These are phyloP conservation scores for Pteria penguin DNA, from an alignment of 2,888 invertebrate genomes.

Conservation along the genomic window DNA sequence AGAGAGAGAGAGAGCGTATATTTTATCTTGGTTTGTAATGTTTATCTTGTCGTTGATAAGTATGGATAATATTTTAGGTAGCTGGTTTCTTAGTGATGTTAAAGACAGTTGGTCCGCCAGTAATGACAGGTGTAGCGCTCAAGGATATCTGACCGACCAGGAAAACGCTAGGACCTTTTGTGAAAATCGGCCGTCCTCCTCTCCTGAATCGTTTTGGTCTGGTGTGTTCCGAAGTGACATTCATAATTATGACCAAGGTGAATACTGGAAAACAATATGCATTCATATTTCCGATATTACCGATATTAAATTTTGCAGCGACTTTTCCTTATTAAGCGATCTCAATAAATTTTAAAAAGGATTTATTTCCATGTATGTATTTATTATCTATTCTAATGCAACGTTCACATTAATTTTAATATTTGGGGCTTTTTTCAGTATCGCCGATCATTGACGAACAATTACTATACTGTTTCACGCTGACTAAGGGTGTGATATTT, in stretches of 20 bases:
- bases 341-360: no score
- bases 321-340: no score
- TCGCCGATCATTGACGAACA: background rate
- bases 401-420: no score
- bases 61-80: background rate
- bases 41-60: no score
- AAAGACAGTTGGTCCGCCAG: background rate
- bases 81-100: background rate
- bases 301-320: no score
- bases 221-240: constrained; percentile 31
- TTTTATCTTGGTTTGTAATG: no score
- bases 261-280: no score
- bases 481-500: background rate
- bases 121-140: constrained; percentile 1
- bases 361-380: no score
- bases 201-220: constrained; percentile 14
- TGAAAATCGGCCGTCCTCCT: constrained; percentile 1
- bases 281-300: no score
- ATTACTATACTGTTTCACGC: constrained; percentile 21
- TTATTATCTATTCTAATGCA: no score
- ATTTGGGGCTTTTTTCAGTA: no score
- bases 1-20: no score
- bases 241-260: constrained; percentile 6
- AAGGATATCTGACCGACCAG: constrained; percentile 17
- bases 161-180: constrained; percentile 22